A percentile compares a stretch with the other conserved stretches of the same genome.
phyloP scores from a whole-genome alignment of 2,888 invertebrate species.

The Drymonia ruficornis region DNA sequence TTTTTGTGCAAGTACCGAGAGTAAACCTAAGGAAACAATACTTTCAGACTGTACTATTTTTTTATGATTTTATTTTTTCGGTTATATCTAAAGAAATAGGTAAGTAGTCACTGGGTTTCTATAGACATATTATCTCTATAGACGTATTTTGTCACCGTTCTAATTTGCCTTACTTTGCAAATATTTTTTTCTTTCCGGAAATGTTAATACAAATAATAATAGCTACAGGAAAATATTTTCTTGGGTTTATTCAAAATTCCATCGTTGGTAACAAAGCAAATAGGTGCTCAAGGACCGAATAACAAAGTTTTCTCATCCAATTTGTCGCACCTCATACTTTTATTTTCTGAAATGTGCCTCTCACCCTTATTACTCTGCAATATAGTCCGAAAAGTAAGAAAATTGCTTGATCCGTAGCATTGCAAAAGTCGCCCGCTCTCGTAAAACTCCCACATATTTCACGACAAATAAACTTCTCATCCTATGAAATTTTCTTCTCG shows the following conservation, averaged over 20 bases:
- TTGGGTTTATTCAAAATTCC: constrained; percentile 44
- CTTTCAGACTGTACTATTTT: too few relatives aligned
- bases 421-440: constrained; percentile 76
- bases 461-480: constrained; percentile 84
- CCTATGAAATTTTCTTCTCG: constrained; percentile 77
- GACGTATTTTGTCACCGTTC: too few relatives aligned
- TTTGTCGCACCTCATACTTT: constrained; percentile 78
- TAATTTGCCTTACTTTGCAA: too few relatives aligned
- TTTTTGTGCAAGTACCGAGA: too few relatives aligned
- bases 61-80: too few relatives aligned
- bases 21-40: too few relatives aligned
- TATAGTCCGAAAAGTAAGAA: constrained; percentile 69
- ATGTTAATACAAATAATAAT: constrained; percentile 6
- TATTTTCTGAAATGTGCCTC: constrained; percentile 64
- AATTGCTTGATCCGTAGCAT: constrained; percentile 78
- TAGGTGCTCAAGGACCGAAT: constrained; percentile 55
- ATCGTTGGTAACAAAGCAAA: constrained; percentile 49
- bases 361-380: constrained; percentile 72
- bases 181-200: too few relatives aligned
- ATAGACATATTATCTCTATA: too few relatives aligned
- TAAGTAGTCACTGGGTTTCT: too few relatives aligned
- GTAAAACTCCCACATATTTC: constrained; percentile 84
- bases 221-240: constrained; percentile 29
- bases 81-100: too few relatives aligned
- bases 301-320: constrained; percentile 76